Base-by-base conservation (phyloP, 1,140 invertebrate genomes). In the Babylonia areolata region DNA sequence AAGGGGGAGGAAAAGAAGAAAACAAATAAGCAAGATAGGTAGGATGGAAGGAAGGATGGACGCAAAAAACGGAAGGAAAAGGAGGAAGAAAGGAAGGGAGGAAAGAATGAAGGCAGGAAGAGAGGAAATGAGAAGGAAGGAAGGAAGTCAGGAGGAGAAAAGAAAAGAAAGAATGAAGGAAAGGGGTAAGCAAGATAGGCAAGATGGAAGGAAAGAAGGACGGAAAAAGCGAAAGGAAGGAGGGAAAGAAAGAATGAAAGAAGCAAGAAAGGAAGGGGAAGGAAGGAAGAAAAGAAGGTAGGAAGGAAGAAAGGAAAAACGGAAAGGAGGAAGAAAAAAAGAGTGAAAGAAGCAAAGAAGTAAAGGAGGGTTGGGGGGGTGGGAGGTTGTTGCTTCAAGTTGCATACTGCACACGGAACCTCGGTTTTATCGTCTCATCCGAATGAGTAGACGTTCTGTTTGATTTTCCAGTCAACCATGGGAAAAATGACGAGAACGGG, bases 131-230 rank as follows among this genome's bases (percentile, higher is more conserved):
- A 75, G 71, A 28, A 28, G 28, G 28, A 28, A 37, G 28, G 28
- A 75, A 75, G 28, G 35, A 37, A 75, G 28, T 6, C 6, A 75
- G 28, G 35, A 75, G 28, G 28, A 28, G 28, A 75, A 75, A 28
- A 75, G 28, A 37, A 75, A 75, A 37, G 28, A 28, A 37, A 75
- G 35, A 37, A 75, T 11, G 71, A 75, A 75, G 28, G 35, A 75
- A 37, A 9, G 46, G 46, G 46, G 46, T 51, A 51, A 51, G 20
- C 6, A 51, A 51, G 20, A 51, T 11, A 51, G 20, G 35, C 6
- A 75, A 75, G 71, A 75, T 11, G 28, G 35, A 75, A 37, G 28
- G 35, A 37, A 75, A 75, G 71, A 75, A 75, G 71, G 46, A 51
- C 9, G 46, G 46, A 51, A 51, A 20, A 51, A 51, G 9, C 46